Evolutionary conservation across 2,888 invertebrate genomes (phyloP), one percentile per base, ranked within the genome.

Genomic region (Orthosia incerta): DNA sequence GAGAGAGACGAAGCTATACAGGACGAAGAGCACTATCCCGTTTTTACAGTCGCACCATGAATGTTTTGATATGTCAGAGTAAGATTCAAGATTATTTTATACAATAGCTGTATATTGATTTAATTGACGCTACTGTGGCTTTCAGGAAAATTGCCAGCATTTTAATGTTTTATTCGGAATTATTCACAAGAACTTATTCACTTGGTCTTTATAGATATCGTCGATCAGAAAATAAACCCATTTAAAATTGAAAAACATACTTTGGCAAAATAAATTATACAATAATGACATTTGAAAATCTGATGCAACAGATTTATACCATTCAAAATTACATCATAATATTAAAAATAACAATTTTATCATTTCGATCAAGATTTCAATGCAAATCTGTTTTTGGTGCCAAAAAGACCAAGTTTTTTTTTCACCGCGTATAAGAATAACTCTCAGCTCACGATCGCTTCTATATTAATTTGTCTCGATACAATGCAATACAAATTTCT

Each of bases 371-470:
- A 56, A 56, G 31, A 51, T 18, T 23, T 46, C 18, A 46, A 13
- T 50, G 15, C 3, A 55, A 51, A 59, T 51, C 57, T 48, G 57
- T 56, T 70, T 59, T 20, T 59, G 23, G 12, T 2, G 12, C 9
- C 12, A 39, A 13, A n/a, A 15, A 7, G 16, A 55, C 48, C 20
- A 18, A 55, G 1, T 46, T 26, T n/a, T 4, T 31, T 18, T 26
- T 5, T n/a, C 31, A 13, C 66, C 61, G 56, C 78, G 60, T 71
- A 78, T 76, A 83, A 85, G 75, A 79, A 75, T 55, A 63, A 82
- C 71, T 57, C 9, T 16, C 51, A 39, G 80, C 86, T 74, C 72
- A 65, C 69, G 87, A 88, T 87, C 88, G 88, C 88, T 88, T 87
- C 88, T 55, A 74, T 56, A 56, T 70, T 57, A 85, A 73, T 81